Conservation (phyloP, 2,797 vertebrate genomes). For the Tympanoctomys barrerae region DNA sequence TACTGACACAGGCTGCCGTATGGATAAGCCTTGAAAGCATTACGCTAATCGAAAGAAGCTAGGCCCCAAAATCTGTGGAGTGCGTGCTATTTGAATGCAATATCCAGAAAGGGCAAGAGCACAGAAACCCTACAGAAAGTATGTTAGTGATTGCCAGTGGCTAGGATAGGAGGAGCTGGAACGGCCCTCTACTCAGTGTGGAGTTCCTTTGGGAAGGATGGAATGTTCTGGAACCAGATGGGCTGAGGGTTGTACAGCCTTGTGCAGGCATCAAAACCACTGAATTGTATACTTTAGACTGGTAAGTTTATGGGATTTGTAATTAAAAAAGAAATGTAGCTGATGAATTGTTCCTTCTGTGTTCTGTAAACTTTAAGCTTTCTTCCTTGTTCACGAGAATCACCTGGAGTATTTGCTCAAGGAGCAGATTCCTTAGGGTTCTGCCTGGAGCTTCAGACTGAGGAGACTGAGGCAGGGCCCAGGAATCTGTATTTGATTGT, state of each 20-base stretch:
- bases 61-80: background rate
- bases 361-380: background rate
- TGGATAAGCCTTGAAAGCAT: background rate
- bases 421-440: background rate
- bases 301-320: constrained; percentile 4
- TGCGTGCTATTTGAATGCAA: background rate
- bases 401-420: constrained; percentile 1
- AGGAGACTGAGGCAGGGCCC: background rate
- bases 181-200: background rate
- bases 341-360: background rate
- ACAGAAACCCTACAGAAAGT: background rate
- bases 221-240: background rate
- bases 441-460: background rate
- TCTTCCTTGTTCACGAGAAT: background rate
- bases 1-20: too few relatives aligned
- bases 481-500: background rate
- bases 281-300: background rate
- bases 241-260: background rate
- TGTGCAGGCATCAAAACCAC: constrained; percentile 42
- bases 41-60: background rate
- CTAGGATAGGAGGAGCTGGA: background rate
- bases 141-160: background rate
- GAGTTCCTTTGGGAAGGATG: background rate
- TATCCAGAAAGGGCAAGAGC: background rate
- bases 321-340: constrained; percentile 59